phyloP scores from a whole-genome alignment of 1,140 invertebrate genomes.

The Watersipora subatra region DNA sequence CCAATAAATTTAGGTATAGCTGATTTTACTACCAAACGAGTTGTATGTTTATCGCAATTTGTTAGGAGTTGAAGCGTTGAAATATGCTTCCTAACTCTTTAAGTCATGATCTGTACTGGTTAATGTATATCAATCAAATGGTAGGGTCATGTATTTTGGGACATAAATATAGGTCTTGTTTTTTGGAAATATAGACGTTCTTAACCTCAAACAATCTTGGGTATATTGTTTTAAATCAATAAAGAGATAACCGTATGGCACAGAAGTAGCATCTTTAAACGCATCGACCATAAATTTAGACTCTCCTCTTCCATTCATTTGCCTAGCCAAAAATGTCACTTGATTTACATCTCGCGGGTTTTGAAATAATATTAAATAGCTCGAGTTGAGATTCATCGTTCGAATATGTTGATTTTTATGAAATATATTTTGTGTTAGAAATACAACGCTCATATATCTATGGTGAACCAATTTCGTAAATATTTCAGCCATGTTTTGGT shows the following conservation, averaged over 20 bases:
- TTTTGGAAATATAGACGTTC: not conserved
- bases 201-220: not conserved
- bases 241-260: not conserved
- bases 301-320: not conserved
- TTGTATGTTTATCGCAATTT: not conserved
- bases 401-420: not conserved
- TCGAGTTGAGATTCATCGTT: not conserved
- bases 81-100: not conserved
- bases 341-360: not conserved
- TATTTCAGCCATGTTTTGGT: not conserved
- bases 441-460: not conserved
- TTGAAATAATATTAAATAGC: not conserved
- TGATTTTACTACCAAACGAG: not conserved
- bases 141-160: not conserved
- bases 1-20: not conserved
- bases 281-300: not conserved
- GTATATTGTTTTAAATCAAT: not conserved
- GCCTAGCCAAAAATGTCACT: not conserved
- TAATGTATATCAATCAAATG: not conserved
- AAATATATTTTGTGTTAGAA: not conserved
- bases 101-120: not conserved
- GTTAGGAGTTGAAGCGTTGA: not conserved
- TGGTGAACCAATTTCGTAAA: not conserved
- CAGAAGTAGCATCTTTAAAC: not conserved
- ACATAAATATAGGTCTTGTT: not conserved